These are phyloP conservation scores for Scylla paramamosain DNA, from an alignment of 1,140 invertebrate species.

Conservation along the genomic window DNA sequence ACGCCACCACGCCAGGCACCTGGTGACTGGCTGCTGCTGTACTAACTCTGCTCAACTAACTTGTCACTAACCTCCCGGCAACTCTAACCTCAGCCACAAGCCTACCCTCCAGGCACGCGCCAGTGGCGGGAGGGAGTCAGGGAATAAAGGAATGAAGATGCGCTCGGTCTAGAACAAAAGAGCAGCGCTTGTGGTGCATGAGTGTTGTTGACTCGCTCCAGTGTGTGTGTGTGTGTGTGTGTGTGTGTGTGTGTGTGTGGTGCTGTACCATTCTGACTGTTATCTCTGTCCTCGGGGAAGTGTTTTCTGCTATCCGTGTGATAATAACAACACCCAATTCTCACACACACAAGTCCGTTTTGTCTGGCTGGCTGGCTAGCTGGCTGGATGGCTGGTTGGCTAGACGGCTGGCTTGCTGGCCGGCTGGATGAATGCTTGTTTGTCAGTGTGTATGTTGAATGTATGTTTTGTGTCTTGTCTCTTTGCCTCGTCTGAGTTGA, in stretches of 20 bases:
- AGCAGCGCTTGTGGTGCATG: not conserved
- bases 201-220: not conserved
- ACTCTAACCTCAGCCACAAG: no score
- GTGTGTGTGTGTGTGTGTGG: slow-evolving; percentile 58
- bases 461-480: no score
- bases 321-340: not conserved
- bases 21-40: no score
- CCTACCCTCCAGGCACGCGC: no score
- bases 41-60: not conserved
- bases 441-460: not conserved
- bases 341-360: not conserved
- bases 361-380: not conserved
- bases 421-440: no score
- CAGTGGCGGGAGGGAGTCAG: no score
- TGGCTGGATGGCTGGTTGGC: no score
- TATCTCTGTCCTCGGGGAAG: not conserved
- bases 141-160: no score
- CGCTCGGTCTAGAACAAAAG: no score
- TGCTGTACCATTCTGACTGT: not conserved
- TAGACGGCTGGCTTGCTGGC: no score
- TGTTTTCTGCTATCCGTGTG: not conserved
- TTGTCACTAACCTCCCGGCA: not conserved
- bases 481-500: not conserved
- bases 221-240: slow-evolving; percentile 58
- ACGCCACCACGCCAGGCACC: no score